Base-by-base conservation (phyloP, 2,888 invertebrate species). In the Trilocha varians region DNA sequence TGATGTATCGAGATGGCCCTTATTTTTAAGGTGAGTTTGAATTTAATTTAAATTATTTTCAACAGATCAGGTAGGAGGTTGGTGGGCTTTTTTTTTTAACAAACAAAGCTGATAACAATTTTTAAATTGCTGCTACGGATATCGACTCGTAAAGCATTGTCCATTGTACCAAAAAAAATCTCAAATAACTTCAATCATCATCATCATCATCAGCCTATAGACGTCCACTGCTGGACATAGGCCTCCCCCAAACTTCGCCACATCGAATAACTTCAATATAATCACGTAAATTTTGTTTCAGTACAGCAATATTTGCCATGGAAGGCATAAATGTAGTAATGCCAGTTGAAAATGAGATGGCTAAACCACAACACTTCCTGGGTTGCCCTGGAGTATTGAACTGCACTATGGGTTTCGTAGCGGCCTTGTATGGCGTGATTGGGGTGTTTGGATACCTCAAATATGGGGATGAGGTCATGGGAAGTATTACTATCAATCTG, bases 231-330 rank as follows among this genome's bases (percentile, higher is more conserved):
- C n/a, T n/a, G n/a, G n/a, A n/a, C n/a, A 3, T 9, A 25, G 25
- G 11, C 4, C 25, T 9, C 25, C 3, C 6, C 6, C 6, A 4
- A 6, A 25, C 6, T 9, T 9, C 6, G 5, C 2, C 2, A 9
- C 5, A 25, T 6, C 11, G 25, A 1, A 25, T 3, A 6, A 18
- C 8, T 18, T 5, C 18, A 18, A 8, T 18, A 8, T 18, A 8
- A 18, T 18, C 8, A 18, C 5, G 18, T 18, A 38, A 18, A 14
- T 11, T n/a, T 38, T 37, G 37, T 70, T 69, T 8, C 68, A 89
- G 97, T 43, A 98, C 97, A 17, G 97, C 97, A 8, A 93, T 99
- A 57, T 99, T 97, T 67, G 96, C 98, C 6, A 98, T 99, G 90
- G 99, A 99, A 80, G 97, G 96, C 25, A 98, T 99, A 54, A 95